phyloP scores from a whole-genome alignment of 2,797 vertebrate species.

The Salarias fasciatus region DNA sequence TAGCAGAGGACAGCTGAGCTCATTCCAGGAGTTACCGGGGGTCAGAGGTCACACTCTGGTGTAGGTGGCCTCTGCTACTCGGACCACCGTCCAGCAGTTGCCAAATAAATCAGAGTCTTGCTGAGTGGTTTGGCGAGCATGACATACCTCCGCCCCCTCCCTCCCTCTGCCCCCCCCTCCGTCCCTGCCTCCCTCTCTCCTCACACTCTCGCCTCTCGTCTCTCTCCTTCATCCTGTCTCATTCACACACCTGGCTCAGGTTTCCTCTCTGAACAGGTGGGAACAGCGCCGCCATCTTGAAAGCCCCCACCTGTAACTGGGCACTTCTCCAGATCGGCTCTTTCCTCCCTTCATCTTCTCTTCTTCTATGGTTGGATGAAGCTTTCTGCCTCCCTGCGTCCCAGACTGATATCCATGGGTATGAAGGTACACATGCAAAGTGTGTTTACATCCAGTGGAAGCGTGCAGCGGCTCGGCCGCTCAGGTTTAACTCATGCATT shows the following conservation, averaged over 20 bases:
- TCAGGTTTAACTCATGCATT: too few species aligned
- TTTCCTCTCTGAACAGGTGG: too few species aligned
- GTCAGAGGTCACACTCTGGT: slow-evolving; percentile 58
- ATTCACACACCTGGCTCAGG: slow-evolving; percentile 51
- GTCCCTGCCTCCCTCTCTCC: slow-evolving; percentile 1
- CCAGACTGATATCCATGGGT: too few species aligned
- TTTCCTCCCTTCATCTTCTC: too few species aligned
- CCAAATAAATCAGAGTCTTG: slow-evolving; percentile 67
- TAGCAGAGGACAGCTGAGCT: slow-evolving; percentile 65
- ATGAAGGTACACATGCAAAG: too few species aligned
- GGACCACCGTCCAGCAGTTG: slow-evolving; percentile 66
- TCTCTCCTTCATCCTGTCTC: background rate
- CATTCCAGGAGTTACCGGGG: slow-evolving; percentile 42
- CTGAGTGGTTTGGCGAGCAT: slow-evolving; percentile 60
- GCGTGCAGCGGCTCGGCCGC: too few species aligned
- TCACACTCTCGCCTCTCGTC: slow-evolving; percentile 28
- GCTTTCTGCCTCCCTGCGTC: too few species aligned
- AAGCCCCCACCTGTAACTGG: slow-evolving; percentile 17
- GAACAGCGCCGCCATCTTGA: slow-evolving; percentile 41
- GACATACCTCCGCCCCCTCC: slow-evolving; percentile 28
- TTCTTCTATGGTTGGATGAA: too few species aligned
- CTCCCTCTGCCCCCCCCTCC: background rate
- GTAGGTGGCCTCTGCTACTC: slow-evolving; percentile 67
- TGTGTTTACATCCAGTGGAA: too few species aligned
- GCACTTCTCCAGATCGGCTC: background rate